phyloP scores from a whole-genome alignment of 2,888 invertebrate species.

The Rhagonycha lutea region DNA sequence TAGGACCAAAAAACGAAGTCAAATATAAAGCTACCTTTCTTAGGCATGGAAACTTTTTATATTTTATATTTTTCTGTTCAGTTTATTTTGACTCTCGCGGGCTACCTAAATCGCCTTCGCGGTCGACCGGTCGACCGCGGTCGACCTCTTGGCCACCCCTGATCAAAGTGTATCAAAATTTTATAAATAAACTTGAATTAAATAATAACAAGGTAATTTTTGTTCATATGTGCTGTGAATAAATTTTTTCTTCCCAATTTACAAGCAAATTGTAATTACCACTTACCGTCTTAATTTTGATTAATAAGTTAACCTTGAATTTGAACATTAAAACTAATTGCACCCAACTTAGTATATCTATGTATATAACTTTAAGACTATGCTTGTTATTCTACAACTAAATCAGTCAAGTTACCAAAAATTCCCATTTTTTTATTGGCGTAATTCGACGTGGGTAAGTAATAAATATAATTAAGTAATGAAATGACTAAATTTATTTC shows the following conservation, averaged over 20 bases:
- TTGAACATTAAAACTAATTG: background rate
- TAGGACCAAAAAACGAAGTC: too few relatives aligned
- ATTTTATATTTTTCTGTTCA: too few relatives aligned
- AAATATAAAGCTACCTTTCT: too few relatives aligned
- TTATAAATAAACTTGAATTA: background rate
- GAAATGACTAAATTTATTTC: conserved; percentile 15
- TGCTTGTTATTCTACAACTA: background rate
- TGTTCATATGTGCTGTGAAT: background rate
- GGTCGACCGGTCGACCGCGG: too few relatives aligned
- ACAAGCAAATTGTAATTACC: background rate
- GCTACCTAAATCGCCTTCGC: too few relatives aligned
- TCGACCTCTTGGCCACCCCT: too few relatives aligned
- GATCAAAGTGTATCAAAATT: background rate
- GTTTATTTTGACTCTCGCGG: too few relatives aligned
- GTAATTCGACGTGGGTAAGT: conserved; percentile 24
- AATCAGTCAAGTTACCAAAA: background rate
- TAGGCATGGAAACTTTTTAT: too few relatives aligned
- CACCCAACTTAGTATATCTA: background rate
- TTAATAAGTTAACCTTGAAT: background rate
- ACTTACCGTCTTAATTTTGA: background rate
- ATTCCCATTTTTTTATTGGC: conserved; percentile 20
- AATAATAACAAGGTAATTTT: background rate
- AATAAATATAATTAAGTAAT: conserved; percentile 11
- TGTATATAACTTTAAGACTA: background rate
- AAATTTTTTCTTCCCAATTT: background rate